A percentile compares a stretch with the other conserved stretches of the same genome.
Evolutionary conservation across 2,888 invertebrate species (phyloP).

Genomic region (Polymixis flavicincta): DNA sequence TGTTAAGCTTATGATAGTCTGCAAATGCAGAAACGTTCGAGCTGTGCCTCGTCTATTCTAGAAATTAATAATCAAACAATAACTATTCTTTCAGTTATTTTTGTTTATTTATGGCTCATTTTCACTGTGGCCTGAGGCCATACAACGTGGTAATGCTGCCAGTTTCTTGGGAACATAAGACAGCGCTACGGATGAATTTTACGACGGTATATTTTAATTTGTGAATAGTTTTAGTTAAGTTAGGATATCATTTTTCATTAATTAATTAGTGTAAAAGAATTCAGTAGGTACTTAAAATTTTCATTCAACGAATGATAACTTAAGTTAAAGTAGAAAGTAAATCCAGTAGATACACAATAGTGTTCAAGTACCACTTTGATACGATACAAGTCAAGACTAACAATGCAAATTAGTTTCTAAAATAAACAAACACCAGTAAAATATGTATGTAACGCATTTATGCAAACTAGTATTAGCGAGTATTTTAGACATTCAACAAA

Average conservation of each 20-base stretch:
- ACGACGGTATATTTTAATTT: no score
- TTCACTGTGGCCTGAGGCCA: neutral
- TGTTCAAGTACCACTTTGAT: neutral
- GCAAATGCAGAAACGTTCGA: neutral
- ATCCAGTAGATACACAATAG: neutral
- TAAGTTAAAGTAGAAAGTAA: neutral
- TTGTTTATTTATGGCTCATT: no score
- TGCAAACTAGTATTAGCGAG: constrained; percentile 13
- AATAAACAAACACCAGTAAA: neutral
- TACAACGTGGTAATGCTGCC: neutral
- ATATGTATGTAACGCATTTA: constrained; percentile 9
- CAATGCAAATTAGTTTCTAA: constrained; percentile 20
- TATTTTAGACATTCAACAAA: constrained; percentile 30
- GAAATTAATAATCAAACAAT: neutral
- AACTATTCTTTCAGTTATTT: no score
- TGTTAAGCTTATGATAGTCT: neutral
- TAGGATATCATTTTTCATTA: no score
- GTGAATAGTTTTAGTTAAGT: no score
- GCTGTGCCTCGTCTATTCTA: neutral
- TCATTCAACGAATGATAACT: no score
- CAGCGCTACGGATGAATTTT: neutral
- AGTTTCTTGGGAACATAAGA: neutral
- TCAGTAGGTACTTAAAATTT: no score
- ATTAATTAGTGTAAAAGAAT: no score
- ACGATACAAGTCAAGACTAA: constrained; percentile 2